A percentile compares a stretch with the other conserved stretches of the same genome.
Evolutionary conservation across 1,140 invertebrate genomes (phyloP).

Genomic region (Maconellicoccus hirsutus): DNA sequence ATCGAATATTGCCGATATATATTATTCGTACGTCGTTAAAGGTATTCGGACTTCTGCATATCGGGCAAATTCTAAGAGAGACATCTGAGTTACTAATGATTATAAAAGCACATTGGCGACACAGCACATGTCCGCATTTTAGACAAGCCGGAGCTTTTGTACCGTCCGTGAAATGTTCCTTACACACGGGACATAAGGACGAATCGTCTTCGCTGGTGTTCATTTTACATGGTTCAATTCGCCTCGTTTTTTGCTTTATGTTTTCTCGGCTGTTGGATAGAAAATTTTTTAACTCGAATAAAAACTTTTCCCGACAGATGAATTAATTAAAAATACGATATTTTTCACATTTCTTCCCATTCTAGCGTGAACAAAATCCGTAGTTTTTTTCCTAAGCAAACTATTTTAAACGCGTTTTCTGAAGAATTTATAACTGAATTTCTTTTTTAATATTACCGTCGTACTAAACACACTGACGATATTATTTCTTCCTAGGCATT

Average conservation of each 20-base stretch:
- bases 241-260: background rate
- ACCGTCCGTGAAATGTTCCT: constrained; percentile 19
- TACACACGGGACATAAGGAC: constrained; percentile 14
- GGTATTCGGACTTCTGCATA: background rate
- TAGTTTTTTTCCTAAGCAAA: background rate
- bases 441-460: too few relatives aligned
- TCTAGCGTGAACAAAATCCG: background rate
- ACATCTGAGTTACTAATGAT: constrained; percentile 1
- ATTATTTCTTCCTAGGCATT: too few relatives aligned
- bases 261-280: background rate
- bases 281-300: background rate
- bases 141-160: constrained; percentile 9
- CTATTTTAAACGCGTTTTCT: background rate
- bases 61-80: constrained; percentile 14
- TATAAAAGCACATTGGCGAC: constrained; percentile 2
- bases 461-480: too few relatives aligned
- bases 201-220: constrained; percentile 13
- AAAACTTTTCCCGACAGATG: constrained; percentile 2
- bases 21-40: background rate
- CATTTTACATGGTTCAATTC: background rate
- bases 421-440: too few relatives aligned
- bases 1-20: constrained; percentile 1
- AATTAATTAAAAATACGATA: background rate
- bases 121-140: constrained; percentile 4
- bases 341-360: background rate